Evolutionary conservation across 30 jellyfish, hydroid and myxozoan genomes (phyloP), one percentile per base, ranked within the genome.

Genomic region (Clytia hemisphaerica): DNA sequence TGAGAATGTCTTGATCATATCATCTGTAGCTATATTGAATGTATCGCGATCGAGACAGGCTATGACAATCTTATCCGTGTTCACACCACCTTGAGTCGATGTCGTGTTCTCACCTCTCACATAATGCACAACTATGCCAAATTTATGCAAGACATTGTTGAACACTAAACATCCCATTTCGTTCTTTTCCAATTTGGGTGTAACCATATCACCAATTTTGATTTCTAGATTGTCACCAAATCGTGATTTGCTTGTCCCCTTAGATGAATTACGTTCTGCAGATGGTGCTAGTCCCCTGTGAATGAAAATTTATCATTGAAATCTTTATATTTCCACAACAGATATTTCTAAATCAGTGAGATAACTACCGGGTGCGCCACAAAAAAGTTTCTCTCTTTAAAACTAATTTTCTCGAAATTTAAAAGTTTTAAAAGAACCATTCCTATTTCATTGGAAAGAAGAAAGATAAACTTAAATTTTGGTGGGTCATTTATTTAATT

Each of bases 261-360:
- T 65, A 45, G 51, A 36, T 32, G 37, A 40, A 61, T 37, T 67
- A 19, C 76, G 46, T 62, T 55, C 64, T 19, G 61, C 61, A 19
- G 89, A 83, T 0, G 96, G 96, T 22, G 94, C 71, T 12, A 86
- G 87, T 12, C 96, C 96, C 96, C 96, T 86, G 51, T 15, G 38
- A 75, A 27, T 25, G 18, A 44, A 70, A 48, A 28, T 36, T n/a
- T n/a, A n/a, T n/a, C n/a, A n/a, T n/a, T n/a, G n/a, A n/a, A n/a
- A n/a, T n/a, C n/a, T n/a, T n/a, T n/a, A n/a, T n/a, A n/a, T n/a
- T n/a, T n/a, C n/a, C n/a, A n/a, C n/a, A n/a, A n/a, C n/a, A n/a
- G n/a, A n/a, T n/a, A n/a, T n/a, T n/a, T n/a, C n/a, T n/a, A n/a
- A n/a, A n/a, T n/a, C n/a, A n/a, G n/a, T n/a, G n/a, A n/a, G n/a